These are phyloP conservation scores for Orchesella cincta DNA, from an alignment of 1,140 invertebrate genomes.

Conservation along the genomic window DNA sequence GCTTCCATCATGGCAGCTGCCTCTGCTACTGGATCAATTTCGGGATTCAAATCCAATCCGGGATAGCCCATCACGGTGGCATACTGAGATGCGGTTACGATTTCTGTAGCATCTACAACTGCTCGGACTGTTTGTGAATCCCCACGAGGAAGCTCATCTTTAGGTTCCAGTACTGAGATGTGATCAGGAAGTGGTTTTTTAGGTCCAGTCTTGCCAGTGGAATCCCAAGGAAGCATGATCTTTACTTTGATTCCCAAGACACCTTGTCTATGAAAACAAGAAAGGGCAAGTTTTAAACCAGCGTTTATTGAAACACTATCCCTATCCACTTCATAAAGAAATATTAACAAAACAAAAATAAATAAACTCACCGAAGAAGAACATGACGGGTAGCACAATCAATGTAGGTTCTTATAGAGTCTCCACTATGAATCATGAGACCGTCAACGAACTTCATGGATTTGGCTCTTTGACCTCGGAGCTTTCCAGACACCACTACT, in stretches of 20 bases:
- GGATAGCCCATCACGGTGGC: too few relatives aligned
- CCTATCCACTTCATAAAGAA: too few relatives aligned
- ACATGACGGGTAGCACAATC: slow-evolving; percentile 69
- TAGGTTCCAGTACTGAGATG: slow-evolving; percentile 64
- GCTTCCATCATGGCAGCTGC: too few relatives aligned
- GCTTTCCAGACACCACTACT: slow-evolving; percentile 71
- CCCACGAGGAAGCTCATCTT: slow-evolving; percentile 57
- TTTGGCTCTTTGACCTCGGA: slow-evolving; percentile 71
- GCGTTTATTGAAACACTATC: too few relatives aligned
- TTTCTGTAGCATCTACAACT: too few relatives aligned
- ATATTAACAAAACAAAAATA: not conserved
- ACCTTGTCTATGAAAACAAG: slow-evolving; percentile 56
- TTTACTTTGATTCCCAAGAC: slow-evolving; percentile 72
- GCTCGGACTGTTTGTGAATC: not conserved
- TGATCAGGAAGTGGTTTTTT: slow-evolving; percentile 67
- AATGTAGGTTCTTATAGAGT: slow-evolving; percentile 68
- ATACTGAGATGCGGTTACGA: too few relatives aligned
- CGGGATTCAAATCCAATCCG: too few relatives aligned
- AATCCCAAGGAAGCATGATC: slow-evolving; percentile 71
- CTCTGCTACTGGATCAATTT: too few relatives aligned
- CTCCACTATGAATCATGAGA: slow-evolving; percentile 71
- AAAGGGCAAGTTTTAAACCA: not conserved
- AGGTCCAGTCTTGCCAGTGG: slow-evolving; percentile 67
- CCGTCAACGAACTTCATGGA: slow-evolving; percentile 74
- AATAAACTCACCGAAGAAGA: slow-evolving; percentile 55